Base-by-base conservation (phyloP, 2,113 vertebrate genomes). In the Irena cyanogastra region DNA sequence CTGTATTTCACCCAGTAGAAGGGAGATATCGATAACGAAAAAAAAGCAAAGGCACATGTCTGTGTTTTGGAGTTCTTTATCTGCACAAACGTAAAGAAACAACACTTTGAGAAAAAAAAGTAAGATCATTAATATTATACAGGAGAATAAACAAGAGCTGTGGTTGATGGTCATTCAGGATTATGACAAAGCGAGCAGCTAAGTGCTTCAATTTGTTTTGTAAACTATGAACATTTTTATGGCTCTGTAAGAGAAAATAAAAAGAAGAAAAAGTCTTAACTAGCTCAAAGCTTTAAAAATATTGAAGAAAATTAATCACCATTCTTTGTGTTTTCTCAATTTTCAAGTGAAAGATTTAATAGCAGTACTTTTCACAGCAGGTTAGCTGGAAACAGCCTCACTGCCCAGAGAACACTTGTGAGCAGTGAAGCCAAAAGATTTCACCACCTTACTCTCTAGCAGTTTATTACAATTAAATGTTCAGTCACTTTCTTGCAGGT, bases 381-480 rank as follows among this genome's bases (percentile, higher is more conserved):
- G 69, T 45, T 23, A 53, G 52, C 49, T 79, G 61, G 70, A 84
- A 94, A 87, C 79, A 71, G 45, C 81, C 92, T 84, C 57, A 33
- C n/a, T 91, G 44, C 23, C 49, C 52, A 60, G 39, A 91, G 60
- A 74, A 84, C 11, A 15, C 28, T 96, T 75, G 52, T 42, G 77
- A 95, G 80, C 80, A 95, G 56, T 79, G 89, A 84, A 91, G 89
- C 65, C 60, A 79, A 41, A 94, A 97, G 44, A 82, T 86, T 95
- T 76, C 74, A 83, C 68, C 72, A 74, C 63, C 54, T 52, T 28
- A 42, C 16, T 84, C 63, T 74, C 23, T 39, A 33, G 71, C 4
- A 4, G 37, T 93, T 84, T 82, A 89, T 95, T 79, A 84, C 74
- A 57, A 92, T 93, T 94, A 91, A 84, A 84, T 68, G 56, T 71